phyloP scores from a whole-genome alignment of 2,888 invertebrate species.

The Hybos culiciformis region DNA sequence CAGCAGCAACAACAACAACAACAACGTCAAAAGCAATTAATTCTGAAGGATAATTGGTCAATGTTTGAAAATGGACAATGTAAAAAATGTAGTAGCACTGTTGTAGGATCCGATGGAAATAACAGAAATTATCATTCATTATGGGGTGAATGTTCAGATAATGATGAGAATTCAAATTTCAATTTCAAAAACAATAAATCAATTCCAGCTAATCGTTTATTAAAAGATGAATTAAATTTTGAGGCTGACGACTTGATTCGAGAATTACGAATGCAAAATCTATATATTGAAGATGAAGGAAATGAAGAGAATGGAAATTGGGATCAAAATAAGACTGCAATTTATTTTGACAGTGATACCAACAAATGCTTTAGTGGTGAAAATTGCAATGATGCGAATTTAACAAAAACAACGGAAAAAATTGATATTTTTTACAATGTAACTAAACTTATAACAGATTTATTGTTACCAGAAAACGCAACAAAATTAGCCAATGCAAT shows the following conservation, averaged over 20 bases:
- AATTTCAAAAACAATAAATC: too few species aligned
- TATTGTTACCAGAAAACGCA: conserved; percentile 24
- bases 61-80: conserved; percentile 24
- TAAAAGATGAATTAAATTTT: conserved; percentile 24
- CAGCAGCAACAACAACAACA: conserved; percentile 8
- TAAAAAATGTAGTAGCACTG: conserved; percentile 19
- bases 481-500: conserved; percentile 18
- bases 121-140: conserved; percentile 20
- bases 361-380: conserved; percentile 9
- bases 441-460: conserved; percentile 25
- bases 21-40: conserved; percentile 3
- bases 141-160: conserved; percentile 28
- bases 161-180: conserved; percentile 23
- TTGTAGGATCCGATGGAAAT: conserved; percentile 7
- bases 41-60: conserved; percentile 19
- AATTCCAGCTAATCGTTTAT: conserved; percentile 24
- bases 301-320: conserved; percentile 16
- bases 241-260: conserved; percentile 31
- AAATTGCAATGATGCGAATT: conserved; percentile 12
- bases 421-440: conserved; percentile 23
- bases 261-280: conserved; percentile 27
- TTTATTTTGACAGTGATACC: conserved; percentile 16
- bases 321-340: conserved; percentile 14
- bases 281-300: conserved; percentile 23
- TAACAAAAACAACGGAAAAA: conserved; percentile 15